A percentile compares a stretch with the other conserved stretches of the same genome.
phyloP scores from a whole-genome alignment of 2,888 invertebrate genomes.

The Myopa testacea region DNA sequence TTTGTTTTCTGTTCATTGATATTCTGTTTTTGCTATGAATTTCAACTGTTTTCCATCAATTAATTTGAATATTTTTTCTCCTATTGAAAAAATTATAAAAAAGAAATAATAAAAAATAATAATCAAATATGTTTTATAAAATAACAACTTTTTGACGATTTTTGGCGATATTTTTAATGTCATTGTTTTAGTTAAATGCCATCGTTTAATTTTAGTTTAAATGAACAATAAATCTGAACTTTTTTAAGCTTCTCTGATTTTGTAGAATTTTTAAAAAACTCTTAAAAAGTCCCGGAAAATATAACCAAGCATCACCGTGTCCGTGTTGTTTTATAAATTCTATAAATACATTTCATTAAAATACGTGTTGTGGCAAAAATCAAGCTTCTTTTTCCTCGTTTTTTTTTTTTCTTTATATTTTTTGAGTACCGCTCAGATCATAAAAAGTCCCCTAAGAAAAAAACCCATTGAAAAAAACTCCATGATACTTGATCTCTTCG shows the following conservation, averaged over 20 bases:
- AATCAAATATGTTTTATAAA: too few relatives aligned
- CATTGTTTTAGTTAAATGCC: background rate
- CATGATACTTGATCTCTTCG: too few relatives aligned
- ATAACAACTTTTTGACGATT: too few relatives aligned
- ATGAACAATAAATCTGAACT: background rate
- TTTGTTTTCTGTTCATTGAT: background rate
- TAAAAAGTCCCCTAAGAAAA: too few relatives aligned
- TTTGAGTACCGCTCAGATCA: too few relatives aligned
- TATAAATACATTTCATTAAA: background rate
- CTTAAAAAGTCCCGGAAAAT: background rate
- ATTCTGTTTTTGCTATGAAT: background rate
- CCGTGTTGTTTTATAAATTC: too few relatives aligned
- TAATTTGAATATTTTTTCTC: background rate
- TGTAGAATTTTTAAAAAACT: background rate
- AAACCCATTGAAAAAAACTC: too few relatives aligned
- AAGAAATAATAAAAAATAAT: background rate
- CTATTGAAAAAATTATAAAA: background rate
- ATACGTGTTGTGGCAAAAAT: background rate
- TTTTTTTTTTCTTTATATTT: too few relatives aligned
- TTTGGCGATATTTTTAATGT: background rate
- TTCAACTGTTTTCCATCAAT: background rate
- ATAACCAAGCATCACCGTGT: too few relatives aligned
- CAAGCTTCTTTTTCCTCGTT: too few relatives aligned
- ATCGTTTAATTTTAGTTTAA: background rate
- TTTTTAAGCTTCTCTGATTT: background rate